Conservation (phyloP, 1,140 invertebrate species). For the Bombus balteatus region DNA sequence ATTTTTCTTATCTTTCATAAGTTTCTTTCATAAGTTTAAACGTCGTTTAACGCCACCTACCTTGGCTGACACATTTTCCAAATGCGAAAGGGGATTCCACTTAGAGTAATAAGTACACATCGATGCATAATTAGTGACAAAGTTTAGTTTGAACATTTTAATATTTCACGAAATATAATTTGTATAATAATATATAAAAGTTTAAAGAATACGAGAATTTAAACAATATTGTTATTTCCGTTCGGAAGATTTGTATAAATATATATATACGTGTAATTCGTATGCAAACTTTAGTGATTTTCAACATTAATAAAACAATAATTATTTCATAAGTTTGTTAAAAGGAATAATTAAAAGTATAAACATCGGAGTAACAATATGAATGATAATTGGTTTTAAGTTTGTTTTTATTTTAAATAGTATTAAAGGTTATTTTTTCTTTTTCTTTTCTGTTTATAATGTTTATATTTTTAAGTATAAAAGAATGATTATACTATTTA, state of each 20-base stretch:
- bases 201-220: not conserved
- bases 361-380: not conserved
- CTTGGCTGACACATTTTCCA: not conserved
- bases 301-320: not conserved
- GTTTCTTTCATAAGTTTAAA: not conserved
- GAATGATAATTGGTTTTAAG: not conserved
- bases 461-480: not conserved
- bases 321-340: not conserved
- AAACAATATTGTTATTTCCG: not conserved
- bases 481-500: not conserved
- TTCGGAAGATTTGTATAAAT: not conserved
- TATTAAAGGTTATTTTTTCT: not conserved
- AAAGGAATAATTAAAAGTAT: not conserved
- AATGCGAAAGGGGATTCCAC: not conserved
- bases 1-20: not conserved
- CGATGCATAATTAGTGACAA: not conserved
- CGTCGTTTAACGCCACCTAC: not conserved
- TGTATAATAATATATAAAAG: not conserved
- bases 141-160: not conserved
- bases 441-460: too few relatives aligned
- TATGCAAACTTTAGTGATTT: not conserved
- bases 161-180: not conserved
- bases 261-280: not conserved
- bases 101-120: not conserved
- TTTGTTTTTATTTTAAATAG: not conserved